These are phyloP conservation scores for Drosophila phalerata DNA, from an alignment of 2,888 invertebrate species.

Conservation along the genomic window DNA sequence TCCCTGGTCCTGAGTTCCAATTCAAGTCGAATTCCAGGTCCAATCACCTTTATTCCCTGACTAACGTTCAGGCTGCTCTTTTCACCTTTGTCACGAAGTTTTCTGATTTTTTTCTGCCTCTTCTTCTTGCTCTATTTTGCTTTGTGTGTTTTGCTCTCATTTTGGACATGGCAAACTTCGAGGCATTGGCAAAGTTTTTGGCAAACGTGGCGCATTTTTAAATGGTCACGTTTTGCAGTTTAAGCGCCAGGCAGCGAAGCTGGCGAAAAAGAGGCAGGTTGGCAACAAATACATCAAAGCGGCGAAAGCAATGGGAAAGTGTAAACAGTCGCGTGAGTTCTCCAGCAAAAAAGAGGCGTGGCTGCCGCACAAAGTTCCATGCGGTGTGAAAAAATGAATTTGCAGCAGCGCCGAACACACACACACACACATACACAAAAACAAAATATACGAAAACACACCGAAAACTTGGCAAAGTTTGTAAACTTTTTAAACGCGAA, in stretches of 20 bases:
- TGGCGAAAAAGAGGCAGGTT: slow-evolving; percentile 7
- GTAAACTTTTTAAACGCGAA: slow-evolving; percentile 81
- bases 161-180: slow-evolving; percentile 61
- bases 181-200: slow-evolving; percentile 76
- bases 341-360: slow-evolving; percentile 51
- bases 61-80: slow-evolving; percentile 36
- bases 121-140: neutral
- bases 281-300: slow-evolving; percentile 69
- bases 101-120: slow-evolving; percentile 17
- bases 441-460: slow-evolving; percentile 40
- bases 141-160: slow-evolving; percentile 16
- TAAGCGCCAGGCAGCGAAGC: slow-evolving; percentile 69
- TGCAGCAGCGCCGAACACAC: slow-evolving; percentile 44
- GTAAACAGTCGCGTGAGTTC: slow-evolving; percentile 73
- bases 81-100: slow-evolving; percentile 76
- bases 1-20: neutral
- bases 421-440: slow-evolving; percentile 11
- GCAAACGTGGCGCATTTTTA: slow-evolving; percentile 80
- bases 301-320: slow-evolving; percentile 68
- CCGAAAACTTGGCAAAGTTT: slow-evolving; percentile 71
- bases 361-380: slow-evolving; percentile 68
- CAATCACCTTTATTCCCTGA: slow-evolving; percentile 15
- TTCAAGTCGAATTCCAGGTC: slow-evolving; percentile 15
- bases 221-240: slow-evolving; percentile 84
- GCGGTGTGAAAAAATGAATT: slow-evolving; percentile 64